Evolutionary conservation across 2,797 vertebrate genomes (phyloP).

Genomic region (Trematomus bernacchii): DNA sequence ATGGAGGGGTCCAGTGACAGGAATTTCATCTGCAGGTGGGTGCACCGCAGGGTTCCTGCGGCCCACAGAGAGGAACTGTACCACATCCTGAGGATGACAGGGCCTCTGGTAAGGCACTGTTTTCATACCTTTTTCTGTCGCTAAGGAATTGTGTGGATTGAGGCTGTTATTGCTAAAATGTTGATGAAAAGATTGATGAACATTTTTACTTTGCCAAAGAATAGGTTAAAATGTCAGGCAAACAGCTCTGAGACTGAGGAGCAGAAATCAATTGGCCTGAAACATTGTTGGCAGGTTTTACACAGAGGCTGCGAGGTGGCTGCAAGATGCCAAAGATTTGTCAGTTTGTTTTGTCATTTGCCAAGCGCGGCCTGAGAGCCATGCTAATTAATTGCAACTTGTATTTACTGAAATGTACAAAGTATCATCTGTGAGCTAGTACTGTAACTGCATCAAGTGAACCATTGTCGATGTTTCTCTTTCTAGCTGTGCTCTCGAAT

Average conservation of each 20-base stretch:
- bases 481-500: constrained; percentile 79
- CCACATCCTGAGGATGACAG: constrained; percentile 82
- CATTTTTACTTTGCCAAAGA: too few species aligned
- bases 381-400: constrained; percentile 1
- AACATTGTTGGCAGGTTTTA: neutral
- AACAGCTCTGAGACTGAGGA: neutral
- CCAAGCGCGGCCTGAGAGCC: too few species aligned
- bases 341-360: too few species aligned
- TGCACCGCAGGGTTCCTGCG: constrained; percentile 67
- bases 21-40: constrained; percentile 73
- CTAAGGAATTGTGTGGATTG: too few species aligned
- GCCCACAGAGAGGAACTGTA: constrained; percentile 80
- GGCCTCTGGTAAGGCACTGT: constrained; percentile 82
- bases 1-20: constrained; percentile 67
- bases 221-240: neutral
- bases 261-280: neutral
- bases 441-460: constrained; percentile 23
- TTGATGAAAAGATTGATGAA: too few species aligned
- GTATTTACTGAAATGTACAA: neutral
- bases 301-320: too few species aligned
- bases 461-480: constrained; percentile 41
- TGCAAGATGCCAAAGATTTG: too few species aligned
- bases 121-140: too few species aligned
- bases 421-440: neutral
- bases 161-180: too few species aligned